Evolutionary conservation across 2,888 invertebrate species (phyloP), one percentile per base, ranked within the genome.

Genomic region (Andrena hattorfiana): DNA sequence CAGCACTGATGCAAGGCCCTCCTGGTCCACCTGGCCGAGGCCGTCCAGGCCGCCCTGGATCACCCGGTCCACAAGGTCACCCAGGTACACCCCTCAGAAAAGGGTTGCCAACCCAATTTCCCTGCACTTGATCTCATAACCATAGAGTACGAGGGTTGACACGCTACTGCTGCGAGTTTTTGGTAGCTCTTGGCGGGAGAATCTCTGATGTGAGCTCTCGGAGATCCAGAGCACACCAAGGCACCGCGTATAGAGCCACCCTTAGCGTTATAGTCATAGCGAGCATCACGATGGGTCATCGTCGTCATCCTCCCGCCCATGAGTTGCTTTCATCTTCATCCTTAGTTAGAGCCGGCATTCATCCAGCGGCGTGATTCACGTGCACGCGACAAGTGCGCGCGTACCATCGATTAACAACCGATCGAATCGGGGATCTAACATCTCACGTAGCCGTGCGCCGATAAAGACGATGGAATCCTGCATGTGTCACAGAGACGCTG

Each of bases 21-120:
- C 96, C 97, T 51, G 96, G 97, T 26, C 96, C 96, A 30, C 96
- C 96, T 20, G 96, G 97, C 62, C 94, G 94, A 64, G 95, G 96
- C 35, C 96, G 95, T 90, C 95, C 96, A 85, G 97, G 97, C 56
- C 95, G 96, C 68, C 95, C 96, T 26, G 98, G 98, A 23, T 94
- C 95, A 86, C 96, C 96, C 62, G 98, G 98, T 60, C 93, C 95
- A 1, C 95, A 96, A 89, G 97, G 97, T 87, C 94, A 83, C 30
- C 90, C 89, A 87, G 91, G 90, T 90, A 88, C 32, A 87, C 60
- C 80, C 75, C 28, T n/a, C 3, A 60, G 51, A 67, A 82, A 75
- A 56, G 78, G 74, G 23, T 83, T 83, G 56, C 60, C 83, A 76
- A 68, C 13, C 2, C 30, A 28, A 66, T 66, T 75, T 62, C 20